Base-by-base conservation (phyloP, 2,113 vertebrate genomes). In the Lampris incognitus region DNA sequence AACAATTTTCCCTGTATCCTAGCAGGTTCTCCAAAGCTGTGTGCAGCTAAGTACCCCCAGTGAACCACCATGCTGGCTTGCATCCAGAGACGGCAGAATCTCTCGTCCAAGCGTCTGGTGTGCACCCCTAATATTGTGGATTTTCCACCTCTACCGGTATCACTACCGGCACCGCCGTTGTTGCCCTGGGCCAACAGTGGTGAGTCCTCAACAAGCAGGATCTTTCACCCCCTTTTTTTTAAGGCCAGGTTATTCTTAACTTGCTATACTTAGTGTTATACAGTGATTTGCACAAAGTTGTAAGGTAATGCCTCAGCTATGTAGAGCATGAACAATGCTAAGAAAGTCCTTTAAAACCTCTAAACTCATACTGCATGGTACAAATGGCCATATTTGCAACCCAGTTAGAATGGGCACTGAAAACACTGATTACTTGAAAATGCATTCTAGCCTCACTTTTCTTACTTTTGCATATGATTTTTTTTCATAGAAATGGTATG, bases 1-100 rank as follows among this genome's bases (percentile, higher is more conserved):
- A 3, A 61, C 3, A 0, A 2, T 56, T 64, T 58, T 24, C 3
- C 13, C 9, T 64, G 69, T 38, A 7, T 57, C 72, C 50, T 6
- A 84, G 82, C 92, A 94, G 93, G 91, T 89, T 81, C 70, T 72
- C 62, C 72, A 57, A 72, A 91, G 92, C 90, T 84, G 79, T 85
- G 73, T 57, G 69, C 84, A 84, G 87, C 66, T 57, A 58, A 82
- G 81, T 66, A 85, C 13, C 87, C 88, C 69, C 58, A 78, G 84
- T 46, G 75, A 83, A 74, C 39, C 91, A 96, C 94, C 96, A 99
- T 99, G 97, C 93, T 98, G 95, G 97, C 97, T 93, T 99, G 97
- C 78, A 95, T 98, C 89, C 97, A 98, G 94, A 94, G 97, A 90
- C 95, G 94, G 84, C 97, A 97, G 94, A 97, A 96, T 90, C 95